Evolutionary conservation across 2,888 invertebrate genomes (phyloP), one percentile per base, ranked within the genome.

Genomic region (Azorinus chamasolen): DNA sequence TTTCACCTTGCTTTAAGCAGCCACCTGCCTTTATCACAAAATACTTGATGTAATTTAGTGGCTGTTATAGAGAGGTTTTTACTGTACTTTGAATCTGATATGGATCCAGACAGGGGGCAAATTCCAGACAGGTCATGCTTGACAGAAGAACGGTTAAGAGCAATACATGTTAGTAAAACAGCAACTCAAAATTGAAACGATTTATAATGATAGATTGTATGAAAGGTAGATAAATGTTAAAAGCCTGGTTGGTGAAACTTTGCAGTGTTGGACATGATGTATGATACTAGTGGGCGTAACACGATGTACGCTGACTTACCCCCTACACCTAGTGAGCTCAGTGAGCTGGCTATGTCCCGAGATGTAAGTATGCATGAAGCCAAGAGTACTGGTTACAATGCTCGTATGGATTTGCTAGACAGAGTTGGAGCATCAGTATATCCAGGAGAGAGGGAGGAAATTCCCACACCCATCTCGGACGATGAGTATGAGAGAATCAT

Each of bases 271-370:
- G 63, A 63, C 18, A 41, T 22, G 20, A 43, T 53, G 45, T 69
- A 55, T 43, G 61, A 72, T 43, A 61, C 66, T 4, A 76, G 80
- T 59, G 74, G 76, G 54, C 69, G 61, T 43, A 75, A 65, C 45
- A 79, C 79, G 54, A 70, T 81, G 70, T 73, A 77, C 39, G 74
- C 76, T 12, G 80, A 81, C 43, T 57, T 77, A 8, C 80, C 80
- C 2, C 20, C 64, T 10, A 77, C 80, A 2, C 80, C 77, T 12
- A 61, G 57, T 18, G 72, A 59, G 55, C 70, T 62, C 12, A 74
- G 74, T 20, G 80, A 81, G n/a, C 54, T 48, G 25, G 77, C 71
- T 1, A 46, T 74, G 1, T 81, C 80, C n/a, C 46, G 80, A 3
- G 77, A 58, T 6, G 74, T 74, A 24, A 77, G 80, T 61, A 64